Evolutionary conservation across 2,888 invertebrate species (phyloP).

Genomic region (Camptogramma bilineatum): DNA sequence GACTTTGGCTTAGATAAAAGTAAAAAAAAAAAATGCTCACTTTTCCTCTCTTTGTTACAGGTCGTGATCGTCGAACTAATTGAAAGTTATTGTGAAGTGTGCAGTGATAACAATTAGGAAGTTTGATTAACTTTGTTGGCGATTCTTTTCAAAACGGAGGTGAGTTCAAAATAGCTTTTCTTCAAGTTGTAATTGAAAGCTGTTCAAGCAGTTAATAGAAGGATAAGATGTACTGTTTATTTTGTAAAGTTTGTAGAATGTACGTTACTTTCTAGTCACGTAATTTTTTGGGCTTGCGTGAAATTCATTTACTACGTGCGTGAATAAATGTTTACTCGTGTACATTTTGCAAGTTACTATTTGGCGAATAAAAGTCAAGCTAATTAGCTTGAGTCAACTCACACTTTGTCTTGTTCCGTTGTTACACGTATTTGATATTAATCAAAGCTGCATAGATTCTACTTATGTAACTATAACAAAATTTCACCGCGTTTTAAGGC

Average conservation of each 20-base stretch:
- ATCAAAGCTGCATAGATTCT: too few species aligned
- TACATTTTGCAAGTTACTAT: too few species aligned
- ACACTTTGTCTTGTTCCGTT: too few species aligned
- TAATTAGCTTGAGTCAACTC: too few species aligned
- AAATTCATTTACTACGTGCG: background rate
- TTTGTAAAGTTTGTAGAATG: background rate
- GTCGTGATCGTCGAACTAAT: conserved; percentile 26
- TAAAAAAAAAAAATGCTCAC: background rate
- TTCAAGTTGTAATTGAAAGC: conserved; percentile 4
- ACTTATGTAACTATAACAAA: too few species aligned
- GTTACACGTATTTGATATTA: too few species aligned
- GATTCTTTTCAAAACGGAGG: conserved; percentile 33
- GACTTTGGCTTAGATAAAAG: too few species aligned
- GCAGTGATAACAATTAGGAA: conserved; percentile 33
- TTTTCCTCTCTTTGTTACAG: conserved; percentile 29
- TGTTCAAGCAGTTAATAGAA: background rate
- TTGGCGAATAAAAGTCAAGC: too few species aligned
- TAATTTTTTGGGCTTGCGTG: background rate
- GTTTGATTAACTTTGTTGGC: conserved; percentile 28
- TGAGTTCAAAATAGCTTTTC: conserved; percentile 23
- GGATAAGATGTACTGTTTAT: conserved; percentile 1
- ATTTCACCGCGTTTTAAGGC: too few species aligned
- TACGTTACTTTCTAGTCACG: background rate
- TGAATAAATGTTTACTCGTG: too few species aligned
- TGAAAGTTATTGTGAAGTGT: conserved; percentile 33